Conservation (phyloP, 2,797 vertebrate species). For the Helarctos malayanus region DNA sequence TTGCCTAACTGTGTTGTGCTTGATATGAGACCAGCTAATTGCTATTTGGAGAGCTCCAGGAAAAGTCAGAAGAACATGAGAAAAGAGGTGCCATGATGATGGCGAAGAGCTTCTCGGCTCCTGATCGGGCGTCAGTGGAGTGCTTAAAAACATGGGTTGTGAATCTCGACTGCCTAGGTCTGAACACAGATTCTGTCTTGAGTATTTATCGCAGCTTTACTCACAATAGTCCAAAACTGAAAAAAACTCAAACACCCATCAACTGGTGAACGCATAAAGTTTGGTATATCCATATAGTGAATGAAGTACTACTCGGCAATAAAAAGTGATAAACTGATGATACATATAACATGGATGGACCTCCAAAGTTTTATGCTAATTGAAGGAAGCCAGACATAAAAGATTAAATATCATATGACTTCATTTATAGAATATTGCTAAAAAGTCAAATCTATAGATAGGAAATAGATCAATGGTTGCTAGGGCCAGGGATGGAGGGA, state of each 20-base stretch:
- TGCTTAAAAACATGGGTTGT: background rate
- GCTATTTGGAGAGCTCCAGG: background rate
- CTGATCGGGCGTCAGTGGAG: background rate
- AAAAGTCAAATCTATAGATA: constrained; percentile 33
- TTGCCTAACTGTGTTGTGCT: background rate
- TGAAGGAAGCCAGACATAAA: constrained; percentile 49
- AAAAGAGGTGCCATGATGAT: background rate
- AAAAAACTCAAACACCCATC: background rate
- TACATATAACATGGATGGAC: background rate
- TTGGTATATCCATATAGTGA: background rate
- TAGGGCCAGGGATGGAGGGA: background rate
- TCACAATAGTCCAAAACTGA: background rate
- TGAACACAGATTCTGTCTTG: background rate
- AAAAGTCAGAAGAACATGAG: background rate
- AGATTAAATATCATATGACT: background rate
- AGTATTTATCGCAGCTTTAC: background rate
- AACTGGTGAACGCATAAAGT: background rate
- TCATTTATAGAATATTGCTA: background rate
- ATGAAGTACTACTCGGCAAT: constrained; percentile 5
- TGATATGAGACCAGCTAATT: background rate
- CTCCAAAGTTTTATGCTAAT: constrained; percentile 50
- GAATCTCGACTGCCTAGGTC: background rate
- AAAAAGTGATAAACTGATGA: constrained; percentile 35
- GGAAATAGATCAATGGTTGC: background rate
- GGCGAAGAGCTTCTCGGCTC: background rate